phyloP scores from a whole-genome alignment of 2,888 invertebrate genomes.

The Calliopum simillimum region DNA sequence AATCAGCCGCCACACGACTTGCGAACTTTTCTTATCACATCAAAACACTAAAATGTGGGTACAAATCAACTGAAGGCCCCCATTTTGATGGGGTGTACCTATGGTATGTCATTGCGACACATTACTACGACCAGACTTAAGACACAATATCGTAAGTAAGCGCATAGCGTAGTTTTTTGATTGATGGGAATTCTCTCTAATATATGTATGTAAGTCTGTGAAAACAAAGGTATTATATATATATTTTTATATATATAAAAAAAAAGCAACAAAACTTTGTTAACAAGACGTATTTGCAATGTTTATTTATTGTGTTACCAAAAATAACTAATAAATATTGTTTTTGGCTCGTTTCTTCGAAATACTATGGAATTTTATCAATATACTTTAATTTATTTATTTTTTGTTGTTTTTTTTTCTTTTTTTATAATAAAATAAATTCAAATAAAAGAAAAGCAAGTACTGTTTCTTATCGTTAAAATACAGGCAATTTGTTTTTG shows the following conservation, averaged over 20 bases:
- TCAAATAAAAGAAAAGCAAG: too few species aligned
- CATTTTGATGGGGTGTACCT: too few species aligned
- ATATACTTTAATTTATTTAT: not conserved
- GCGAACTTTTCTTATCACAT: constrained; percentile 7
- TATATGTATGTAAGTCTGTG: too few species aligned
- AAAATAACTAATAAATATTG: not conserved
- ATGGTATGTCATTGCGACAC: too few species aligned
- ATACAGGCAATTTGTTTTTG: too few species aligned
- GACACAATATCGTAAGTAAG: too few species aligned
- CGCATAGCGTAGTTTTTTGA: not conserved
- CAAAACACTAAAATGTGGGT: not conserved
- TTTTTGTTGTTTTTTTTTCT: not conserved
- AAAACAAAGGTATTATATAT: not conserved
- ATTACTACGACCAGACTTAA: too few species aligned
- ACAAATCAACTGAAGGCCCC: not conserved
- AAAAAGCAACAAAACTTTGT: not conserved
- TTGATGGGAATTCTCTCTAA: too few species aligned
- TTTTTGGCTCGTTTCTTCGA: not conserved
- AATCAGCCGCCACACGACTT: constrained; percentile 3
- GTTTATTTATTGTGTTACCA: not conserved
- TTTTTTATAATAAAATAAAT: too few species aligned
- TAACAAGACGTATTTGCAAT: not conserved
- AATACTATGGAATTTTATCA: constrained; percentile 33
- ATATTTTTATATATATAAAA: not conserved
- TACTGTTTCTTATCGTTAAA: too few species aligned